A percentile compares a stretch with the other conserved stretches of the same genome.
These are phyloP conservation scores for Thryonomys swinderianus DNA, from an alignment of 2,113 vertebrate genomes.

Conservation along the genomic window DNA sequence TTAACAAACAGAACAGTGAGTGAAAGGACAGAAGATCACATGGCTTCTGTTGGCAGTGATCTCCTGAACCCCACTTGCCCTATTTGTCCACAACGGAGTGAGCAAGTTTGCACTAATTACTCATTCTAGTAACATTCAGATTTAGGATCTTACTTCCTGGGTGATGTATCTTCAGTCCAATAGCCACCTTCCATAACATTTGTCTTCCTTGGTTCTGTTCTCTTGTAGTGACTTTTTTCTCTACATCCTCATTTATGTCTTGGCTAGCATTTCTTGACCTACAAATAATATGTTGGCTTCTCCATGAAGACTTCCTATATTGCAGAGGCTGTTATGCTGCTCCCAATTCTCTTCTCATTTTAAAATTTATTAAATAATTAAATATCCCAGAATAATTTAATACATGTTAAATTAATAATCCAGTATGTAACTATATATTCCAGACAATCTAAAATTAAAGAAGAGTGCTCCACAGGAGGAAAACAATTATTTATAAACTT, in stretches of 20 bases:
- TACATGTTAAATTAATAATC: background rate
- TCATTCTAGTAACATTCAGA: background rate
- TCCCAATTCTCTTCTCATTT: background rate
- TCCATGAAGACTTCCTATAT: background rate
- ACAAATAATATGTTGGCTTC: background rate
- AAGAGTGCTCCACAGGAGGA: background rate
- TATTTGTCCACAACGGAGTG: background rate
- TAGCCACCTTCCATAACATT: background rate
- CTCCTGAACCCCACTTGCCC: background rate
- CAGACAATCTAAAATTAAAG: background rate
- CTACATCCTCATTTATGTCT: background rate
- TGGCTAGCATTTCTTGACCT: background rate
- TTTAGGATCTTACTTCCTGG: background rate
- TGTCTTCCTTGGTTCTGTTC: background rate
- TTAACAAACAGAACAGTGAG: background rate
- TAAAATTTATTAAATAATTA: background rate
- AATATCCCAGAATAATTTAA: background rate
- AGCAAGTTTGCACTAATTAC: background rate
- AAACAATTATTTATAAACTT: background rate
- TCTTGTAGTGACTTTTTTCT: background rate
- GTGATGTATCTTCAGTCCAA: background rate
- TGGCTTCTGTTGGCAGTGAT: too few species aligned
- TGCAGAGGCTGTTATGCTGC: background rate
- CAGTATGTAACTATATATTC: background rate
- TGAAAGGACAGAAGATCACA: background rate